Percentiles rank a stretch among this genome's conserved stretches.
These are phyloP conservation scores for Chlorospingus semifuscus DNA, from an alignment of 2,797 vertebrate genomes.

Conservation along the genomic window DNA sequence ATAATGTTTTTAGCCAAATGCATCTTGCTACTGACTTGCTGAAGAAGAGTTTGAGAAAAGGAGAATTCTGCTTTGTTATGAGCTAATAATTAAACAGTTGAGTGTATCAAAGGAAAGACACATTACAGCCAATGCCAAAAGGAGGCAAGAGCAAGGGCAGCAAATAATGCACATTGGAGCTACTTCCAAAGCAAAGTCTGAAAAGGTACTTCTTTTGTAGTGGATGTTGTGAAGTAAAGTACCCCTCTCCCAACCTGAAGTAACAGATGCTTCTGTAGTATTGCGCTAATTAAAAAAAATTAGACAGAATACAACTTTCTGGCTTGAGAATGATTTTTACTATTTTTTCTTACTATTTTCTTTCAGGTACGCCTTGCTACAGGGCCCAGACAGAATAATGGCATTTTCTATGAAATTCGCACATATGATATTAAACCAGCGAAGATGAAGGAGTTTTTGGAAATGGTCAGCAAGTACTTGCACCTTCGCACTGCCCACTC, in stretches of 20 bases:
- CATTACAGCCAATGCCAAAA: not conserved
- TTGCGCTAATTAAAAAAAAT: not conserved
- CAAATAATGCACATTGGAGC: not conserved
- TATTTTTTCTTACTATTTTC: not conserved
- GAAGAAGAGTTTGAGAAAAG: not conserved
- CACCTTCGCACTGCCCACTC: constrained; percentile 86
- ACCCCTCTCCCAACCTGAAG: not conserved
- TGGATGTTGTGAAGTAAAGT: not conserved
- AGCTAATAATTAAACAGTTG: not conserved
- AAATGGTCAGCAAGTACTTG: constrained; percentile 80
- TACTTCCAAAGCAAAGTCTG: not conserved
- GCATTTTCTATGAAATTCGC: constrained; percentile 88
- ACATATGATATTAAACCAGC: constrained; percentile 85
- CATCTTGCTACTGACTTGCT: not conserved
- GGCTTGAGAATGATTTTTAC: not conserved
- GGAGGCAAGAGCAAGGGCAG: not conserved
- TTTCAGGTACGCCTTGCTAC: constrained; percentile 70
- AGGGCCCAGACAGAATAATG: constrained; percentile 68
- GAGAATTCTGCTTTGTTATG: not conserved
- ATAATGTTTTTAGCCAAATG: fast-evolving
- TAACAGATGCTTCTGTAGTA: not conserved
- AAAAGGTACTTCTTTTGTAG: not conserved
- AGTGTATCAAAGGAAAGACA: not conserved
- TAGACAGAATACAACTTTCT: not conserved
- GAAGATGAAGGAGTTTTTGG: constrained; percentile 83